Evolutionary conservation across 23 tunicate genomes (phyloP), one percentile per base, ranked within the genome.

Genomic region (Styela plicata): DNA sequence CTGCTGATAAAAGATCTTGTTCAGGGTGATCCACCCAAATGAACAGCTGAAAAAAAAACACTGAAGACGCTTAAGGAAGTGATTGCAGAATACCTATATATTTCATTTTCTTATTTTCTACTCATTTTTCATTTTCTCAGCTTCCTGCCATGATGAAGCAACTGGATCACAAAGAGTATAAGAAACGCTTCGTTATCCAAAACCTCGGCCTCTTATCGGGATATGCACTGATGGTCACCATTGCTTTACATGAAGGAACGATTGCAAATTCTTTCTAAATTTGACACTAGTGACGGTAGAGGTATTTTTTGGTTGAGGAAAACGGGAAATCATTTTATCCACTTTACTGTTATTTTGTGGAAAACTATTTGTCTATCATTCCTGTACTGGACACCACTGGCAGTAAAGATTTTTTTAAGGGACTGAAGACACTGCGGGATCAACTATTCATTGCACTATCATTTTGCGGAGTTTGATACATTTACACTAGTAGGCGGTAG

Each of bases 201-300:
- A 88, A 93, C 78, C 26, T 88, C 63, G 98, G 98, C 0, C 68
- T 93, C 31, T 69, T 93, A 1, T 21, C 52, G 28, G 98, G 98
- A 21, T 80, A 88, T 23, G 57, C 77, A 1, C 73, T 88, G 63
- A 93, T 93, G 98, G 79, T 93, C 25, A 35, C 88, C 22, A 93
- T 93, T 1, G 98, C 93, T 64, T 69, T 90, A 69, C 80, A 84
- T 34, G 98, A 93, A 64, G 93, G 75, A 17, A 31, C 91, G 34
- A 88, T 93, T 34, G 34, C 33, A 17, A 64, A n/a, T 20, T 34
- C 69, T 20, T 85, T 89, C 75, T 78, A 31, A 2, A 73, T 44
- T 7, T 44, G 57, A 44, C 57, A 44, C 57, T 44, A 5, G 57
- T 5, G 57, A 13, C 57, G 13, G 57, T 44, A 44, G n/a, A n/a